A percentile compares a stretch with the other conserved stretches of the same genome.
phyloP scores from a whole-genome alignment of 2,797 vertebrate species.

The Galago senegalensis region DNA sequence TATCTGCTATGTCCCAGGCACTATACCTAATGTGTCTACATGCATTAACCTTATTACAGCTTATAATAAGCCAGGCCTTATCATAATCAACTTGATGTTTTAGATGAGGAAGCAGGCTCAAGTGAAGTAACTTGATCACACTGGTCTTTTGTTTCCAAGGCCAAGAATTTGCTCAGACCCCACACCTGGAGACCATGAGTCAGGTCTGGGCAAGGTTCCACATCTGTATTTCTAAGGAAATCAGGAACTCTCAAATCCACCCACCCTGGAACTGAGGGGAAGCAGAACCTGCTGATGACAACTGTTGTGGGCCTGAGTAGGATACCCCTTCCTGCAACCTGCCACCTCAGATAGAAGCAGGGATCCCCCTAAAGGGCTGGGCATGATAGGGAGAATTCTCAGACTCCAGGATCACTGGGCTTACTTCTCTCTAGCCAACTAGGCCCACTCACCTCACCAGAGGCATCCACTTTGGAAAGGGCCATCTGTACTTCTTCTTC shows the following conservation, averaged over 20 bases:
- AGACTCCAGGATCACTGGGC: neutral
- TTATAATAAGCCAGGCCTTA: neutral
- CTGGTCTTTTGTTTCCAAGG: slow-evolving; percentile 31
- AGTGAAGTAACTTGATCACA: slow-evolving; percentile 18
- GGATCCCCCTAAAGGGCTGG: neutral
- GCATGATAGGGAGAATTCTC: neutral
- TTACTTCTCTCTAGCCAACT: neutral
- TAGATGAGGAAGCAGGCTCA: neutral
- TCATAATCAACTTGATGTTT: neutral
- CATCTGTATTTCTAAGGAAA: neutral
- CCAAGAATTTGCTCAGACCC: slow-evolving; percentile 36
- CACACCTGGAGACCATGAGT: neutral
- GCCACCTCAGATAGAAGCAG: neutral
- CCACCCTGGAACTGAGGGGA: neutral
- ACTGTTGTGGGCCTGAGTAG: neutral
- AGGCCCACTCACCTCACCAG: slow-evolving; percentile 93
- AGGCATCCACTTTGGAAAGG: slow-evolving; percentile 94
- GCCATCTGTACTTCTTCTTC: slow-evolving; percentile 98
- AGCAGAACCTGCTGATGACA: neutral
- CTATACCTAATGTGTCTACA: neutral
- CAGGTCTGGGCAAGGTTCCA: neutral
- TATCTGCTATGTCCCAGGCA: neutral
- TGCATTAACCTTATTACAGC: neutral
- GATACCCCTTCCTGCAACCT: neutral
- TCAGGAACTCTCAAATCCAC: neutral